A percentile compares a stretch with the other conserved stretches of the same genome.
Conservation (phyloP, 1,140 invertebrate species). For the Chlorops oryzae region DNA sequence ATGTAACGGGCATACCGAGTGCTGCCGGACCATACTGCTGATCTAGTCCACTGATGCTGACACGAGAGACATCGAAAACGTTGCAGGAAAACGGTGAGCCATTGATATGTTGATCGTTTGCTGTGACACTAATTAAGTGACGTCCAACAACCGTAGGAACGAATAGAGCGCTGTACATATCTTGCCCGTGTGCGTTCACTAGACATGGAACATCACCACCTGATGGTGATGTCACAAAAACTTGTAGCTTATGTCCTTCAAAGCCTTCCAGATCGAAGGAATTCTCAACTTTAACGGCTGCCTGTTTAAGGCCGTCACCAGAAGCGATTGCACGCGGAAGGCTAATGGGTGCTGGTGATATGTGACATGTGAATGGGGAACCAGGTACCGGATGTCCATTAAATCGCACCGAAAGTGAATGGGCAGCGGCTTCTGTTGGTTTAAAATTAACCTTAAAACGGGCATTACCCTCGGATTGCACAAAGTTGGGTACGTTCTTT, state of each 20-base stretch:
- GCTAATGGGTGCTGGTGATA: constrained; percentile 51
- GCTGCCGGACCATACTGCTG: constrained; percentile 56
- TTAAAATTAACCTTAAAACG: constrained; percentile 96
- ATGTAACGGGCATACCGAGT: constrained; percentile 78
- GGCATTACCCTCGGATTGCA: constrained; percentile 94
- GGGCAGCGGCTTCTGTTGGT: constrained; percentile 82
- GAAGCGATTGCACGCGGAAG: constrained; percentile 51
- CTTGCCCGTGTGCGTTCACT: constrained; percentile 50
- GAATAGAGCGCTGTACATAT: constrained; percentile 68
- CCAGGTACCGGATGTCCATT: constrained; percentile 93
- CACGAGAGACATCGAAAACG: constrained; percentile 83
- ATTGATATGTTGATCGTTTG: constrained; percentile 75
- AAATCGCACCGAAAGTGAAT: constrained; percentile 87
- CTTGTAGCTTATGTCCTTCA: constrained; percentile 56
- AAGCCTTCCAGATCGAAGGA: constrained; percentile 45
- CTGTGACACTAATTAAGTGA: constrained; percentile 72
- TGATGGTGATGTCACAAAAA: constrained; percentile 72
- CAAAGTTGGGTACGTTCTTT: constrained; percentile 96
- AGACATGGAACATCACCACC: constrained; percentile 66
- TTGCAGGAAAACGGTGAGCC: constrained; percentile 91
- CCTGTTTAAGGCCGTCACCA: constrained; percentile 55
- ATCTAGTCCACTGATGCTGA: constrained; percentile 70
- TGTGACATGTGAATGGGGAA: constrained; percentile 82
- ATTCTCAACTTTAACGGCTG: constrained; percentile 51
- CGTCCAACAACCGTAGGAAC: constrained; percentile 78